Evolutionary conservation across 2,113 vertebrate species (phyloP), one percentile per base, ranked within the genome.

Genomic region (Setophaga petechia): DNA sequence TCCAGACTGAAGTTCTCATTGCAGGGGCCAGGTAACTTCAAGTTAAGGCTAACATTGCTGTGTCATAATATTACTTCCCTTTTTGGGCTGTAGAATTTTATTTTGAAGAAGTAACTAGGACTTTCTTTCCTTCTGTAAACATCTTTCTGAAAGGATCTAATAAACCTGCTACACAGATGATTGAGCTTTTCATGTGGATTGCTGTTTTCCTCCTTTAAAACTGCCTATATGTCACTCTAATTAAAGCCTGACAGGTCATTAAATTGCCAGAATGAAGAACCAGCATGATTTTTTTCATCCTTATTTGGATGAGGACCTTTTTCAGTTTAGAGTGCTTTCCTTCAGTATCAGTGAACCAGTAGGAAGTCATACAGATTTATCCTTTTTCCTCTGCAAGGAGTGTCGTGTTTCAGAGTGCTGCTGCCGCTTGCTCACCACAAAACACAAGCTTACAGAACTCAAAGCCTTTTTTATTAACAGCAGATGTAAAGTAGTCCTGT

Each of bases 401-500:
- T 35, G 30, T 47, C 28, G 17, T 75, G 68, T 73, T 96, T 75
- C 69, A 84, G 77, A 89, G 73, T 31, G 62, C 39, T 39, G 61
- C 75, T 90, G 61, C 86, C 3, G 2, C 31, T 54, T 93, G 67
- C 78, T 93, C 80, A 67, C 58, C 1, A 1, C 90, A 91, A 77
- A 90, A 88, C 39, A 4, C 88, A 74, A 81, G n/a, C 69, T n/a
- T 27, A 11, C 89, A 93, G 89, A 96, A 91, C 89, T 88, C 82
- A 95, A 96, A 95, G 74, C 90, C 67, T 67, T 88, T 97, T 97
- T 97, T 97, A 96, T 97, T 96, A 96, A 74, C 27, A 89, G 68
- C 92, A 96, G 94, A 93, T 97, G 90, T 96, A 91, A 94, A 73
- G 58, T 76, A 91, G 73, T 72, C 84, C 80, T 97, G 93, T 95